Percentiles rank a stretch among this genome's conserved stretches.
These are phyloP conservation scores for Harpagoxenus sublaevis DNA, from an alignment of 2,888 invertebrate genomes.

Conservation along the genomic window DNA sequence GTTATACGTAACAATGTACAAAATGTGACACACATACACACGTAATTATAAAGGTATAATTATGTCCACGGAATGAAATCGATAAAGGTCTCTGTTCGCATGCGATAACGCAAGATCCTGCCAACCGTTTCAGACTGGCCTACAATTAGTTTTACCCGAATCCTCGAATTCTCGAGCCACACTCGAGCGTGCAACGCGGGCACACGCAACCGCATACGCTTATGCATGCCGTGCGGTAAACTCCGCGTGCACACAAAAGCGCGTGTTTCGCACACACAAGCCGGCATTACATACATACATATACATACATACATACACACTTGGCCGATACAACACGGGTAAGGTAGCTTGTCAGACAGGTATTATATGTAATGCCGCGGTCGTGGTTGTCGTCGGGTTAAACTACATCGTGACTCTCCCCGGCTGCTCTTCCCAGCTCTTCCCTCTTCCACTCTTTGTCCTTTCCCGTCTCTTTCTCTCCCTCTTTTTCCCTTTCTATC, in stretches of 20 bases:
- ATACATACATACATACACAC: background rate
- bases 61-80: background rate
- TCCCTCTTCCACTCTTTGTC: constrained; percentile 25
- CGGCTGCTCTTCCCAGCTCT: background rate
- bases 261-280: constrained; percentile 27
- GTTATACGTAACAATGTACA: background rate
- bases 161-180: constrained; percentile 36
- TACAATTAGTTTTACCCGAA: constrained; percentile 32
- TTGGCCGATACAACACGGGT: constrained; percentile 64
- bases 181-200: constrained; percentile 21
- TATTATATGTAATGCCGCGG: constrained; percentile 69
- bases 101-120: constrained; percentile 24
- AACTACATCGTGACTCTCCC: constrained; percentile 64
- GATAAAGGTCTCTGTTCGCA: background rate
- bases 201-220: constrained; percentile 26
- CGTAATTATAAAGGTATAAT: background rate
- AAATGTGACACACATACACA: background rate
- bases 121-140: constrained; percentile 7
- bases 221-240: constrained; percentile 36
- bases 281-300: background rate
- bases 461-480: background rate
- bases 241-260: constrained; percentile 41
- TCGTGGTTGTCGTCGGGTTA: constrained; percentile 67
- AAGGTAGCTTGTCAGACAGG: constrained; percentile 73
- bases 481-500: background rate